Evolutionary conservation across 2,797 vertebrate species (phyloP), one percentile per base, ranked within the genome.

Genomic region (Sebastolobus altivelis): DNA sequence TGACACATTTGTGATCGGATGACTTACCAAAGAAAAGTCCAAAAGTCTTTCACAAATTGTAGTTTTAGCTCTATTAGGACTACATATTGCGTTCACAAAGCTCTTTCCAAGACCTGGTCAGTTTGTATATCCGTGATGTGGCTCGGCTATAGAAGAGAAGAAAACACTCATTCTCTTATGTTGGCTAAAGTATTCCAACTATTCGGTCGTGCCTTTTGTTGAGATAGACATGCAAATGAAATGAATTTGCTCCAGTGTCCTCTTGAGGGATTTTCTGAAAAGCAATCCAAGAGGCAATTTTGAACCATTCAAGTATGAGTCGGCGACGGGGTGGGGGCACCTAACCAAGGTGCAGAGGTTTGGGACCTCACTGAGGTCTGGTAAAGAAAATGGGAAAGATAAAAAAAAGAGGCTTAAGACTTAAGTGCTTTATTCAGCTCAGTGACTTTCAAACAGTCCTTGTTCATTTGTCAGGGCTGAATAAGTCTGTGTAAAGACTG

Each of bases 241-340:
- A 79, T 79, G 81, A 89, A 87, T 93, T 89, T 91, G 80, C 79
- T 80, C 79, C 70, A 25, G 75, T 79, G 81, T 92, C 78, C 90
- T 91, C 93, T 90, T 90, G 88, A 92, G 91, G 94, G 95, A 93
- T 94, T 95, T 95, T 93, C 83, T 89, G 83, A 90, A 91, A 94
- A 91, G 90, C 91, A 93, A 94, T 95, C 93, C 92, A 90, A 80
- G 87, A 94, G 87, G 92, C 92, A 94, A 95, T 95, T 95, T 92
- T 84, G 86, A 96, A 90, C 84, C 93, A 90, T 89, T 93, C 89
- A 92, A 94, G 93, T 95, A 94, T 94, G 90, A 94, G 92, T 79
- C 63, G 43, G 87, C 78, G 75, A 67, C 65, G 74, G 72, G 71
- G 33, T 74, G 72, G 81, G 81, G 82, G 72, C 75, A 86, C 77